Base-by-base conservation (phyloP, 1,140 invertebrate species). In the Lethocerus indicus region DNA sequence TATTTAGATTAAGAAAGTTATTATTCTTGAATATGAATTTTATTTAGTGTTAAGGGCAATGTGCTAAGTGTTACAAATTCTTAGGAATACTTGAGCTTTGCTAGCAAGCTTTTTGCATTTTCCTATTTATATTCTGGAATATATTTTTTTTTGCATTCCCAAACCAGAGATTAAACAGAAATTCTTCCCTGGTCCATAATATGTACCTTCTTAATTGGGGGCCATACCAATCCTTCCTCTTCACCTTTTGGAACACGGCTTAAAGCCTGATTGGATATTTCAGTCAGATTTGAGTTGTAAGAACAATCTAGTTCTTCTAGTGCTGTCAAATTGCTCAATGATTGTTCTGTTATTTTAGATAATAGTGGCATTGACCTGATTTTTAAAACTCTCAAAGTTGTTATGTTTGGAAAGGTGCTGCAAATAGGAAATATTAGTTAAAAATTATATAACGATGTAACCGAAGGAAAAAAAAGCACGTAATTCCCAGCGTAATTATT, bases 301-400 rank as follows among this genome's bases (percentile, higher is more conserved):
- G 26, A 27, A 25, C 23, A 27, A 14, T 42, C 29, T 6, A 50
- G 18, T 32, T 50, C 49, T 42, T 23, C 20, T 1, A 50, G 40
- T 2, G 25, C 18, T 1, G 23, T 43, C 3, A 50, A 28, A 37
- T 42, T 42, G n/a, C 49, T 41, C 1, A 50, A 16, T n/a, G 25
- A n/a, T 16, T 16, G 3, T 28, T 28, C 44, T 13, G 14, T 41
- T 23, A 50, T 50, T 1, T 37, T 29, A 3, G 16, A 23, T 6
- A 50, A 28, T 50, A 27, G 18, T n/a, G 40, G 40, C 49, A 50
- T 50, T 27, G 29, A 50, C 7, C 21, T 28, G 2, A 50, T 28
- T 28, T 43, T 41, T 24, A 50, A 25, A 23, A 40, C 28, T 20
- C 32, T 50, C 26, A 50, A 28, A 21, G 49, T 27, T 1, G 23